Base-by-base conservation (phyloP, 2,888 invertebrate genomes). In the Amphiduros pacificus region DNA sequence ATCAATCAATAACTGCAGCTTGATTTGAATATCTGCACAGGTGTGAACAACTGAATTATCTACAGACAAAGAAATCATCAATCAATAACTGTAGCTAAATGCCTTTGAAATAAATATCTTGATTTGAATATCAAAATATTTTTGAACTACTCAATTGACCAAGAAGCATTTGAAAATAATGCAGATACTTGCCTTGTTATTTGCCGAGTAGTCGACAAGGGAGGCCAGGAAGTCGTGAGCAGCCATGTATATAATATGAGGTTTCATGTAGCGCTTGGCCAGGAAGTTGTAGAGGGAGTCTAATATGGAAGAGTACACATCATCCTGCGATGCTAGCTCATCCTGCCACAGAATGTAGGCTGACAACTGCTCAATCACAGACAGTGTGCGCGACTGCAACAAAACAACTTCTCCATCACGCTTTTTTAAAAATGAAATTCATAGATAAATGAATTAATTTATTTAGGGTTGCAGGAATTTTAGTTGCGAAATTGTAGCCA, bases 281-380 rank as follows among this genome's bases (percentile, higher is more conserved):
- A 80, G 72, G 70, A 74, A 80, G 5, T 66, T 54, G 64, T 80
- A 80, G 55, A 80, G 57, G n/a, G n/a, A n/a, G 31, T 74, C 74
- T 40, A 63, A 61, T 73, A 80, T 73, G 70, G 73, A 80, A 5
- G 65, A 52, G 65, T 80, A 80, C 57, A 80, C 55, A 31, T 71
- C 74, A 63, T 80, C 79, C 79, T 79, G 71, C 9, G 51, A 24
- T 73, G 74, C 41, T 57, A 44, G 1, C 70, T 78, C 77, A 70
- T 81, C 81, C 52, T 74, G 71, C 72, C 74, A 76, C 48, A 79
- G 57, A 4, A 79, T 55, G 57, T 71, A 75, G 0, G 78, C 74
- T 65, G 73, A 74, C 62, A 81, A 81, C 74, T 80, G 79, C 62
- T 79, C 77, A 54, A 77, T 69, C 55, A 78, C 24, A 2, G 80